Evolutionary conservation across 2,888 invertebrate species (phyloP).

Genomic region (Drosophila prolongata): DNA sequence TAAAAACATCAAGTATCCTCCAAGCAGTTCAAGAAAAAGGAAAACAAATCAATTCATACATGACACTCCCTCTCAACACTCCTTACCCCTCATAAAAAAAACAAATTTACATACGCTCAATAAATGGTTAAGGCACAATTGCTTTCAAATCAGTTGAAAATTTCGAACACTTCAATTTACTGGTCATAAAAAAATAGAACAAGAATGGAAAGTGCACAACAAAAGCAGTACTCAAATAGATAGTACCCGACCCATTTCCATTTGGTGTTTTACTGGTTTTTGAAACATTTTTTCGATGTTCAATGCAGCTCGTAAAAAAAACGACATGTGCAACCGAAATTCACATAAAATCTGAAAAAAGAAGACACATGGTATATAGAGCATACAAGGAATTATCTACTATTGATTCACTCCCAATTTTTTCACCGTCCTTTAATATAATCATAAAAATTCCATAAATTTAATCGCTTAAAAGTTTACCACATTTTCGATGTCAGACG

Average conservation of each 20-base stretch:
- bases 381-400: slow-evolving; percentile 5
- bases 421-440: slow-evolving; percentile 10
- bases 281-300: slow-evolving; percentile 27
- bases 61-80: slow-evolving; percentile 1
- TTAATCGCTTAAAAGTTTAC: slow-evolving; percentile 41
- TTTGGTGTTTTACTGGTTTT: slow-evolving; percentile 12
- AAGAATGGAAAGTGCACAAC: slow-evolving; percentile 14
- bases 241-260: slow-evolving; percentile 27
- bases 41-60: neutral
- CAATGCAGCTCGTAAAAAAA: slow-evolving; percentile 52
- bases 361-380: neutral
- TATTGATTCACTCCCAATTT: neutral
- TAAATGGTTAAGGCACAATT: slow-evolving; percentile 10
- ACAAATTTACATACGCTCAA: neutral
- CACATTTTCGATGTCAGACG: slow-evolving; percentile 26
- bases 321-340: slow-evolving; percentile 29
- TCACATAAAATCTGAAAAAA: slow-evolving; percentile 17
- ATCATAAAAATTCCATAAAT: slow-evolving; percentile 62
- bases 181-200: slow-evolving; percentile 52
- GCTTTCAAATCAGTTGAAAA: slow-evolving; percentile 42
- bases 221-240: slow-evolving; percentile 31
- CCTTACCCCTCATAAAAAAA: neutral
- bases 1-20: too few species aligned
- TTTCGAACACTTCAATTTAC: slow-evolving; percentile 54
- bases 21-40: too few species aligned